Evolutionary conservation across 2,888 invertebrate genomes (phyloP), one percentile per base, ranked within the genome.

Genomic region (Frankliniella fusca): DNA sequence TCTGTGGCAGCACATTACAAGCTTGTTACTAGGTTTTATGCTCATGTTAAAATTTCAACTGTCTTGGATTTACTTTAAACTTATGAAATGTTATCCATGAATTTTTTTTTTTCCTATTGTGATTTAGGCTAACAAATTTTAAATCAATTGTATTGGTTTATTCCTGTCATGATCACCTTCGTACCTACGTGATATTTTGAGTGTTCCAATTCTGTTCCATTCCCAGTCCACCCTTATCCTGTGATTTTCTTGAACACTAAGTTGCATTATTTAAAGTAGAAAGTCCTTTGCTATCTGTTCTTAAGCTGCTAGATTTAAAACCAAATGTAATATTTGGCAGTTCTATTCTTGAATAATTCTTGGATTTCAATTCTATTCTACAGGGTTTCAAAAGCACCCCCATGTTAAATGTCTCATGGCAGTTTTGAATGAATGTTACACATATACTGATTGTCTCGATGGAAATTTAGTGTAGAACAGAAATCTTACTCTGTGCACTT

Each of bases 91-190:
- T 38, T 23, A 76, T 9, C 23, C 27, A 76, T 27, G 27, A 12
- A 20, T 61, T 0, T 23, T 27, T 76, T 27, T 5, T 38, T 27
- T 76, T 23, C 70, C n/a, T n/a, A 76, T 76, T 54, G 70, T 76
- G 70, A 76, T 76, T 7, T 76, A 76, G 70, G 70, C 70, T 76
- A 27, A 27, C 27, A 27, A 27, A 8, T n/a, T 76, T n/a, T 12
- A 76, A 27, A 76, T 76, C 27, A 27, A 76, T 61, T 7, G 38
- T 20, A 76, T 76, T 27, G 1, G 70, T 76, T 76, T 76, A 76
- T 76, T 76, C 27, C 70, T 23, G 70, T 76, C 70, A 76, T 76
- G 70, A 27, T 12, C 70, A 76, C 23, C 8, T 76, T 76, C 70
- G 12, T 76, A 12, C 23, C 27, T 76, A 12, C 18, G 61, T 61